Evolutionary conservation across 30 jellyfish, hydroid and myxozoan species (phyloP), one percentile per base, ranked within the genome.

Genomic region (Nemopilema nomurai): DNA sequence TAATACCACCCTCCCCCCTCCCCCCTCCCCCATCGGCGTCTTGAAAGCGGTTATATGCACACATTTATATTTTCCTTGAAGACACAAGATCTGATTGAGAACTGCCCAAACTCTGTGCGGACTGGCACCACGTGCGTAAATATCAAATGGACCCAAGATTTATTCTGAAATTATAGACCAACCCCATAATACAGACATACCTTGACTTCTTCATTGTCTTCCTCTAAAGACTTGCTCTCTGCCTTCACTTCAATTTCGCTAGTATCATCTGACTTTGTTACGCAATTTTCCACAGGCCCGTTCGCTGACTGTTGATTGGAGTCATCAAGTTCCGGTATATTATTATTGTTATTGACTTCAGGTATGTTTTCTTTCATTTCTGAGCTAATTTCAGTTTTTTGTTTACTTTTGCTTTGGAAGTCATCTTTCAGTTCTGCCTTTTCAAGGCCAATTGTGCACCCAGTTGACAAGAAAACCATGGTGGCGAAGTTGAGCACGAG

Each of bases 171-270:
- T n/a, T n/a, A n/a, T n/a, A n/a, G n/a, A n/a, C n/a, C n/a, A n/a
- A n/a, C n/a, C n/a, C n/a, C n/a, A n/a, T n/a, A n/a, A n/a, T n/a
- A n/a, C n/a, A n/a, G 57, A 41, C 13, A 41, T 41, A 87, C 96
- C 90, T 52, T 27, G 4, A 28, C 51, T 28, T 53, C 62, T 1
- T 51, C 29, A 28, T 76, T 41, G 22, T 75, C 77, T 18, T 51
- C 97, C 21, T 51, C 51, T 30, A 24, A 73, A 25, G 49, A 87
- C 28, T 66, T 64, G 64, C 63, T 88, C 29, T 87, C 96, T 53
- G 49, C 97, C 28, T 79, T 92, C 33, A 81, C 72, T 85, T 80
- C 77, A 0, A 30, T 33, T 22, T 76, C 89, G 67, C 90, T 80
- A 8, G 75, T 20, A 28, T 26, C 70, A 53, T 69, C 62, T 21